Conservation (phyloP, 2,113 vertebrate species). For the Glareola pratincola region DNA sequence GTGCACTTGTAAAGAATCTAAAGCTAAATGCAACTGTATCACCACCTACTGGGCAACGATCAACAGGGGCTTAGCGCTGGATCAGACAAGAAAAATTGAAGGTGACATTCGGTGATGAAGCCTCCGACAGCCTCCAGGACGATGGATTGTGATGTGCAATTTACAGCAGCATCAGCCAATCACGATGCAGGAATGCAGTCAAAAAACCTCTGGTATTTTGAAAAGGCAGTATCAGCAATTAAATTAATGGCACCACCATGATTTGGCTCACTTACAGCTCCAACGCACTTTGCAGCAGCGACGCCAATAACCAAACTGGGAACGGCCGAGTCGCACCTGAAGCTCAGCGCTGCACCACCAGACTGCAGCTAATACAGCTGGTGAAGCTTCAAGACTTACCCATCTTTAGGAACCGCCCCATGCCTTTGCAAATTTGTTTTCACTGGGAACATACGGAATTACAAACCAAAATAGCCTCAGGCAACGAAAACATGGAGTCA, state of each 20-base stretch:
- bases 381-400: background rate
- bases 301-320: background rate
- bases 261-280: background rate
- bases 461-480: background rate
- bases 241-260: background rate
- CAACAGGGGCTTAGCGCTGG: background rate
- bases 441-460: background rate
- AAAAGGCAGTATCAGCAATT: background rate
- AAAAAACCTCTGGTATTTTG: accelerated
- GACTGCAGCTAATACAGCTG: background rate
- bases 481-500: background rate
- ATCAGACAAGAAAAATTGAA: background rate
- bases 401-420: background rate
- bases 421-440: background rate
- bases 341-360: background rate
- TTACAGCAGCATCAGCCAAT: background rate
- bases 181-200: background rate
- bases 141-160: background rate
- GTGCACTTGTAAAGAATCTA: background rate
- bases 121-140: background rate
- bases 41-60: background rate
- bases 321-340: background rate
- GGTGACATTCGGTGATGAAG: background rate
- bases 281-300: background rate
- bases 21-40: background rate